Conservation (phyloP, 2,888 invertebrate species). For the Trichopria drosophilae region DNA sequence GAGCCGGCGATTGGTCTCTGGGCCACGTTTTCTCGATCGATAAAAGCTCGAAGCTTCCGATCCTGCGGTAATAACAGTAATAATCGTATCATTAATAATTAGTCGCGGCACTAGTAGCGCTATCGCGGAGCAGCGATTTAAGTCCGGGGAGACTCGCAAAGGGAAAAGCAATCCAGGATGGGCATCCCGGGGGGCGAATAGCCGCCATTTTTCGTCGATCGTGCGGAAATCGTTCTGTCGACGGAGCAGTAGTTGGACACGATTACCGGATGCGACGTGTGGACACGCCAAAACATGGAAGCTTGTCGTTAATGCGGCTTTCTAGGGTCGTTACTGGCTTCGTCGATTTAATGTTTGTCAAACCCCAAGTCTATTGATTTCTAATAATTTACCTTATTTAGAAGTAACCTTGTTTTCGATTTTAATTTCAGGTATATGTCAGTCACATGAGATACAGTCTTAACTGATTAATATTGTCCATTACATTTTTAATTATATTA, state of each 20-base stretch:
- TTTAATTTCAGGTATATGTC: too few species aligned
- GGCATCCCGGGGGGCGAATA: slow-evolving; percentile 31
- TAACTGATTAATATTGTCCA: too few species aligned
- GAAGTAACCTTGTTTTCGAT: too few species aligned
- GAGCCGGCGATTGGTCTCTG: slow-evolving; percentile 35
- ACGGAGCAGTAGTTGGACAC: slow-evolving; percentile 2
- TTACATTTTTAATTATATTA: too few species aligned
- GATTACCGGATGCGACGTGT: slow-evolving; percentile 7
- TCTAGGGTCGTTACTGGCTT: too few species aligned
- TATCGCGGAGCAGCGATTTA: slow-evolving; percentile 15
- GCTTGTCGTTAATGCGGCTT: too few species aligned
- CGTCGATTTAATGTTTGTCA: too few species aligned
- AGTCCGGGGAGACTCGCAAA: slow-evolving; percentile 41
- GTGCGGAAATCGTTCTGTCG: slow-evolving; percentile 9
- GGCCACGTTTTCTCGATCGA: slow-evolving; percentile 42
- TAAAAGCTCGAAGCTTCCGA: slow-evolving; percentile 45
- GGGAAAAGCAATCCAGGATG: slow-evolving; percentile 34
- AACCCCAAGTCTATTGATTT: too few species aligned
- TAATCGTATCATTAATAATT: slow-evolving; percentile 51
- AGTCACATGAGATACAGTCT: too few species aligned
- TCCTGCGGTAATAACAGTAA: slow-evolving; percentile 45
- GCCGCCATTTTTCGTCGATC: slow-evolving; percentile 11
- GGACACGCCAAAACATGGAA: slow-evolving; percentile 7
- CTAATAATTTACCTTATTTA: too few species aligned
- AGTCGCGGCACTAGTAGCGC: slow-evolving; percentile 28